Conservation (phyloP, 2,888 invertebrate species). For the Dinocampus coccinellae region DNA sequence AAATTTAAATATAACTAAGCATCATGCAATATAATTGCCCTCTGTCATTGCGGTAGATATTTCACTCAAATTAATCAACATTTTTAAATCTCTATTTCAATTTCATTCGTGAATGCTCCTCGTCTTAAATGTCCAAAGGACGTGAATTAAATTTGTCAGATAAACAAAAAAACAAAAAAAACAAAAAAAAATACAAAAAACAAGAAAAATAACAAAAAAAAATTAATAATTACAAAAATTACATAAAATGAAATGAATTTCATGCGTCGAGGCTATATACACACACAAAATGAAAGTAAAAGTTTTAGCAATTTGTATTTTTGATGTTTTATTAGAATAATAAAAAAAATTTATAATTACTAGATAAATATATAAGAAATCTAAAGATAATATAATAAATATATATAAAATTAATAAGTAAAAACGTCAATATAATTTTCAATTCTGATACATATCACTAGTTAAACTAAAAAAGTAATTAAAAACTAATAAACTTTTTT, state of each 20-base stretch:
- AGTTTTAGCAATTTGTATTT: slow-evolving; percentile 14
- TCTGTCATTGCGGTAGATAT: slow-evolving; percentile 27
- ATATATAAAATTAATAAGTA: slow-evolving; percentile 54
- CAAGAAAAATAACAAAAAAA: neutral
- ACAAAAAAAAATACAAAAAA: neutral
- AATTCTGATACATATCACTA: slow-evolving; percentile 64
- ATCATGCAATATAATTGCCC: slow-evolving; percentile 47
- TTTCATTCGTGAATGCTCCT: neutral
- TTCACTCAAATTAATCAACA: slow-evolving; percentile 12
- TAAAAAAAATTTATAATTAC: neutral
- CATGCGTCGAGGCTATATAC: slow-evolving; percentile 8
- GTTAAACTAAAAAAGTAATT: too few relatives aligned
- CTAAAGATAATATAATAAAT: slow-evolving; percentile 34
- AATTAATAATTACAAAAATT: neutral
- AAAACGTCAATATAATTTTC: slow-evolving; percentile 54
- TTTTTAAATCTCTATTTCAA: slow-evolving; percentile 7
- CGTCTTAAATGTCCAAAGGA: slow-evolving; percentile 15
- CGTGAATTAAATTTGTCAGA: too few relatives aligned
- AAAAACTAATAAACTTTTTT: too few relatives aligned
- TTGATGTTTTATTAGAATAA: slow-evolving; percentile 20
- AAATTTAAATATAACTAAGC: slow-evolving; percentile 33
- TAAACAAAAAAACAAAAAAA: slow-evolving; percentile 17
- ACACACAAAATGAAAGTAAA: neutral
- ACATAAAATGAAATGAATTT: too few relatives aligned
- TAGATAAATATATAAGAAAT: slow-evolving; percentile 2